Percentiles rank a stretch among this genome's conserved stretches.
Conservation (phyloP, 2,888 invertebrate species). For the Busseola fusca region DNA sequence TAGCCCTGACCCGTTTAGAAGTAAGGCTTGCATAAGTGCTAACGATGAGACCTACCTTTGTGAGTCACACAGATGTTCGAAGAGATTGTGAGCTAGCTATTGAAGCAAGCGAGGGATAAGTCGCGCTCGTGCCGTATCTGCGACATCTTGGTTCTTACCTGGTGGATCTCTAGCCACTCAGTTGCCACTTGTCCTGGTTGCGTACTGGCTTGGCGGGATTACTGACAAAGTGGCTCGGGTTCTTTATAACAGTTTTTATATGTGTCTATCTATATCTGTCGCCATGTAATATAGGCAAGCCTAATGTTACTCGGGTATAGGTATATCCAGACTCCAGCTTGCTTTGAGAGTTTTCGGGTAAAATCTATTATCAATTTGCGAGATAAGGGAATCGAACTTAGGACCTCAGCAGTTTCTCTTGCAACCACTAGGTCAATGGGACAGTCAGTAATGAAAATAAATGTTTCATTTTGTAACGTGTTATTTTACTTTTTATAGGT, state of each 20-base stretch:
- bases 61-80: slow-evolving; percentile 9
- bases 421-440: too few species aligned
- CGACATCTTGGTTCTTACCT: slow-evolving; percentile 55
- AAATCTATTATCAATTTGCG: not conserved
- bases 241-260: slow-evolving; percentile 6
- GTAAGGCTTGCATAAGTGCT: not conserved
- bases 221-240: slow-evolving; percentile 15
- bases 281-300: not conserved
- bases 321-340: not conserved
- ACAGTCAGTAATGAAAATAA: not conserved
- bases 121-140: slow-evolving; percentile 57
- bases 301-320: too few species aligned
- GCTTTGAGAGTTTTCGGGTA: not conserved
- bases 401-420: not conserved
- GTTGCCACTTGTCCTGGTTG: slow-evolving; percentile 29
- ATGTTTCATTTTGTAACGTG: not conserved
- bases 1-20: not conserved
- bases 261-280: not conserved
- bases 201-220: slow-evolving; percentile 1
- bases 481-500: not conserved
- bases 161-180: slow-evolving; percentile 53
- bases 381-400: not conserved
- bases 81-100: slow-evolving; percentile 14
- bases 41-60: slow-evolving; percentile 24
- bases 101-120: slow-evolving; percentile 29